These are phyloP conservation scores for Myiothlypis coronata DNA, from an alignment of 2,797 vertebrate genomes.

Conservation along the genomic window DNA sequence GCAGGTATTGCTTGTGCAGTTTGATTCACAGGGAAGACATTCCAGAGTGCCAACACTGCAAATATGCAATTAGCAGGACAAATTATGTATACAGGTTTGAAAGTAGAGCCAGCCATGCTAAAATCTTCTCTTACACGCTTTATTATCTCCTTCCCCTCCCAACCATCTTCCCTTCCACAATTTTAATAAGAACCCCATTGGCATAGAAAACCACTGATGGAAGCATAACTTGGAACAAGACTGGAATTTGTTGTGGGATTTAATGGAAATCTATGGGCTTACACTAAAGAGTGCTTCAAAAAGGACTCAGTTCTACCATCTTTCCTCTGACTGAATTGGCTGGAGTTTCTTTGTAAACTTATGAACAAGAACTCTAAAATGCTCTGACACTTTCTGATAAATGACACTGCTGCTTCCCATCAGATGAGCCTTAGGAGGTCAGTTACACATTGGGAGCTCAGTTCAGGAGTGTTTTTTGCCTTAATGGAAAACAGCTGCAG, in stretches of 20 bases:
- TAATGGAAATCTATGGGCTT: not conserved
- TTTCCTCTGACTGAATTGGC: not conserved
- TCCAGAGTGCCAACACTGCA: not conserved
- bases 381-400: not conserved
- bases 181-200: not conserved
- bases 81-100: not conserved
- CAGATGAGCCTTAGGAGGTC: conserved; percentile 8
- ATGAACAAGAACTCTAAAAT: not conserved
- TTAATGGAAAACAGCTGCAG: conserved; percentile 53
- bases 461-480: not conserved
- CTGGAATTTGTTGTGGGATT: not conserved
- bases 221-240: not conserved
- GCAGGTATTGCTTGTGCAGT: not conserved
- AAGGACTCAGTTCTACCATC: not conserved
- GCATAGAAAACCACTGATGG: not conserved
- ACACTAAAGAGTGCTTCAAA: not conserved
- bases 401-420: not conserved
- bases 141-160: not conserved
- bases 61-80: not conserved
- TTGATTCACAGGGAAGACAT: not conserved
- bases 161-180: not conserved
- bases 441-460: not conserved
- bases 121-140: not conserved
- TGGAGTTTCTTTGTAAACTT: not conserved
- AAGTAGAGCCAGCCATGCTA: not conserved